Conservation (phyloP, 2,113 vertebrate genomes). For the Heliornis fulica region DNA sequence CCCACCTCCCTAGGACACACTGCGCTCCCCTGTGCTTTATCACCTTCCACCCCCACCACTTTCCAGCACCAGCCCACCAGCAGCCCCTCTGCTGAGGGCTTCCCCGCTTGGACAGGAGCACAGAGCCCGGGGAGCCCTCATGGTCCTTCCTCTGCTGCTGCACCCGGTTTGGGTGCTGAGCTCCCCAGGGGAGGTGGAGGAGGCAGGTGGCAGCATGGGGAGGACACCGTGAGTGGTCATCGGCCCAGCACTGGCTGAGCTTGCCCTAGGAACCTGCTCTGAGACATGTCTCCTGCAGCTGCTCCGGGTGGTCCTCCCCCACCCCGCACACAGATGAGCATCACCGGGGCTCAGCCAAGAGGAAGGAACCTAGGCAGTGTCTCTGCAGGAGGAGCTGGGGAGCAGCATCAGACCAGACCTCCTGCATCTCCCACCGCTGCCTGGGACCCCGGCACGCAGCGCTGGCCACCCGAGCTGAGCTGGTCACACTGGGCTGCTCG, state of each 20-base stretch:
- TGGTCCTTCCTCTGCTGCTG: neutral
- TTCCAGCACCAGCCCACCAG: neutral
- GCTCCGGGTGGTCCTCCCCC: neutral
- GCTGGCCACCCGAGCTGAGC: fast-evolving
- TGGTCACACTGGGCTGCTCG: neutral
- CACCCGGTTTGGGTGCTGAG: fast-evolving
- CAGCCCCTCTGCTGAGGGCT: neutral
- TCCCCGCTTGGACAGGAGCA: neutral
- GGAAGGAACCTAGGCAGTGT: neutral
- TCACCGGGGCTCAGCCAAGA: neutral
- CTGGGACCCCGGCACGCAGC: neutral
- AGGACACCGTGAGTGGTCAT: neutral
- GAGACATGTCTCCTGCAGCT: neutral
- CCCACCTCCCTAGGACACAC: fast-evolving
- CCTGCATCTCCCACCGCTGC: neutral
- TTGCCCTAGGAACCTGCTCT: neutral
- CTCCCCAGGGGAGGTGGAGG: neutral
- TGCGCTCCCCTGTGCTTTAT: neutral
- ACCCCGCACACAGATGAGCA: neutral
- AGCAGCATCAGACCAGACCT: neutral
- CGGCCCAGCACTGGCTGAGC: neutral
- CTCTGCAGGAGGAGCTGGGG: neutral
- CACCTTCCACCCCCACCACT: fast-evolving
- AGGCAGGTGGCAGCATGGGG: fast-evolving
- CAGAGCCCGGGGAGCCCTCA: neutral